A percentile compares a stretch with the other conserved stretches of the same genome.
Conservation (phyloP, 2,797 vertebrate species). For the Acanthiza pusilla region DNA sequence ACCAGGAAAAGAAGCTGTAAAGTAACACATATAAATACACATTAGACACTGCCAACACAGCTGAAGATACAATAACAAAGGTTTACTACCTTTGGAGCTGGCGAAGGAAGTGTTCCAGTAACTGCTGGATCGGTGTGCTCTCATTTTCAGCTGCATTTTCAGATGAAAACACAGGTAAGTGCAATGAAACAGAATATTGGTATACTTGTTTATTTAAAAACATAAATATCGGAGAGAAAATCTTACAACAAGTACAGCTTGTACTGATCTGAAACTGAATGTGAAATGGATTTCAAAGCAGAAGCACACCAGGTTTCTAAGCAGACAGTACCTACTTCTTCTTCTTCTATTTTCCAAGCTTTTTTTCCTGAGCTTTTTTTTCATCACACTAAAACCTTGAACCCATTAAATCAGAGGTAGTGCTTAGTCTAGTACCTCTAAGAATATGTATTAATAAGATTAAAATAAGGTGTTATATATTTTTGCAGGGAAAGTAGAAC, state of each 20-base stretch:
- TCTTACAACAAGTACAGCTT: neutral
- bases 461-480: neutral
- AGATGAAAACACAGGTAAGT: neutral
- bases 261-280: neutral
- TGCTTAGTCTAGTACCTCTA: neutral
- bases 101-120: slow-evolving; percentile 94
- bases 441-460: neutral
- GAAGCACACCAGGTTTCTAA: neutral
- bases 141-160: slow-evolving; percentile 82
- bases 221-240: neutral
- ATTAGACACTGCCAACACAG: neutral
- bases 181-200: neutral
- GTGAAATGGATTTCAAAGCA: neutral
- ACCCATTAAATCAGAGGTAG: neutral
- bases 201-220: neutral
- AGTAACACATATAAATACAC: neutral
- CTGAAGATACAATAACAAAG: neutral
- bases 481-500: neutral
- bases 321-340: neutral
- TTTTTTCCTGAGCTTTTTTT: neutral
- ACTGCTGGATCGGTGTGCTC: slow-evolving; percentile 91
- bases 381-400: neutral
- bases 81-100: slow-evolving; percentile 88
- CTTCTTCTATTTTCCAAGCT: neutral
- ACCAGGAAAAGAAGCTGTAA: neutral